Base-by-base conservation (phyloP, 2,113 vertebrate genomes). In the Elgaria multicarinata region DNA sequence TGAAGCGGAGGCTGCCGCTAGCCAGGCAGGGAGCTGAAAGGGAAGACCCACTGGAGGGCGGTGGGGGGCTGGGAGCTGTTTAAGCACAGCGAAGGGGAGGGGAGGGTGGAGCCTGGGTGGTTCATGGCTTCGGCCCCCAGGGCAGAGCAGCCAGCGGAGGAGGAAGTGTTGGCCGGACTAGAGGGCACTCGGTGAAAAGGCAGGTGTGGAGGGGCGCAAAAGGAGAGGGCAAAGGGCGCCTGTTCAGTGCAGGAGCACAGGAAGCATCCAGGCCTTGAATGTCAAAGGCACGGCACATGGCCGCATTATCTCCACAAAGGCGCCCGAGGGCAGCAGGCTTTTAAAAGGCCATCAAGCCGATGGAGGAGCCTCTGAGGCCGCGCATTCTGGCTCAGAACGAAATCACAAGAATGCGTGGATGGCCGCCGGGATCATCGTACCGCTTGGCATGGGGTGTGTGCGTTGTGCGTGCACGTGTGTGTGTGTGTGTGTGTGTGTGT, bases 1-100 rank as follows among this genome's bases (percentile, higher is more conserved):
- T 74, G 92, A 93, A 93, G 89, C 90, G 93, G 90, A 96, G 97
- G 96, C 96, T 96, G 97, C 94, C 96, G 94, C 96, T 91, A 93
- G 91, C 90, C 89, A 91, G 91, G 88, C 89, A 83, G 91, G 74
- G 0, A 39, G 89, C 79, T 33, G 79, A 66, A 83, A 76, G 77
- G 84, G 85, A 46, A 50, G 20, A 33, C 77, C 82, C 84, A 81
- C 78, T 26, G 88, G 84, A 79, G 89, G 87, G 88, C 22, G 64
- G 90, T n/a, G n/a, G n/a, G n/a, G n/a, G n/a, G n/a, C n/a, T n/a
- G 58, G 85, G 6, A 90, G 96, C 95, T 96, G 97, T 88, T 95
- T 95, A 93, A 97, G 96, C 95, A 28, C 84, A 90, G 78, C 87
- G 87, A 69, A 90, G 36, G 28, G 77, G 86, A 66, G 89, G 75